phyloP scores from a whole-genome alignment of 2,888 invertebrate genomes.

The Abscondita cerata region DNA sequence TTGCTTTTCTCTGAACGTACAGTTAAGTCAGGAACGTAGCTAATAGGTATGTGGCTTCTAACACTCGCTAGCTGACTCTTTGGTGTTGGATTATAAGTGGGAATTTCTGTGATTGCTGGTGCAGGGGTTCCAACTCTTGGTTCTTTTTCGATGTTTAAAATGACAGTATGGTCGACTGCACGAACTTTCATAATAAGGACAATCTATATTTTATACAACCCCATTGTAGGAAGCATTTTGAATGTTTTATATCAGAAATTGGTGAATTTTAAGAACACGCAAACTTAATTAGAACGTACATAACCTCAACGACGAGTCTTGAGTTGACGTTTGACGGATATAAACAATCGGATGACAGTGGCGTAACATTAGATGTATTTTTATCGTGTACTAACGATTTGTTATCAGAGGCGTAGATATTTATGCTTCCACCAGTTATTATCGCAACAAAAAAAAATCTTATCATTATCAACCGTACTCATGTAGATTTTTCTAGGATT shows the following conservation, averaged over 20 bases:
- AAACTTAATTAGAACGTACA: slow-evolving; percentile 10
- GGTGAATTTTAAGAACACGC: slow-evolving; percentile 18
- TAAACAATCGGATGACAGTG: slow-evolving; percentile 16
- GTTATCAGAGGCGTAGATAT: no score
- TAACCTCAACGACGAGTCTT: slow-evolving; percentile 22
- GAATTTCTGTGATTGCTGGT: slow-evolving; percentile 57
- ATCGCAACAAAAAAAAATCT: no score
- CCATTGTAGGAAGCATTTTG: slow-evolving; percentile 88
- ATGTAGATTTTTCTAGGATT: no score
- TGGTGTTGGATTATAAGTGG: slow-evolving; percentile 59
- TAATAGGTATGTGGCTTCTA: slow-evolving; percentile 59
- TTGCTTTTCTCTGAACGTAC: slow-evolving; percentile 59
- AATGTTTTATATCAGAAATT: slow-evolving; percentile 27
- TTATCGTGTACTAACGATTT: no score
- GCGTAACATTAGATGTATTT: slow-evolving; percentile 15
- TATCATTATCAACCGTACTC: no score
- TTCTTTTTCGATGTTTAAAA: slow-evolving; percentile 82
- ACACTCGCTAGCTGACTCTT: slow-evolving; percentile 59
- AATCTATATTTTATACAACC: slow-evolving; percentile 86
- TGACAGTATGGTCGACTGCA: slow-evolving; percentile 94
- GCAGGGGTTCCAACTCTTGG: slow-evolving; percentile 62
- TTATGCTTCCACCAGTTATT: no score
- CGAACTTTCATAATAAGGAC: slow-evolving; percentile 83
- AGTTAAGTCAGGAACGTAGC: slow-evolving; percentile 62
- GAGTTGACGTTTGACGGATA: slow-evolving; percentile 19